Percentiles rank a stretch among this genome's conserved stretches.
Conservation (phyloP, 92 coral and sea anemone species). For the Isaurus tuberculatus region DNA sequence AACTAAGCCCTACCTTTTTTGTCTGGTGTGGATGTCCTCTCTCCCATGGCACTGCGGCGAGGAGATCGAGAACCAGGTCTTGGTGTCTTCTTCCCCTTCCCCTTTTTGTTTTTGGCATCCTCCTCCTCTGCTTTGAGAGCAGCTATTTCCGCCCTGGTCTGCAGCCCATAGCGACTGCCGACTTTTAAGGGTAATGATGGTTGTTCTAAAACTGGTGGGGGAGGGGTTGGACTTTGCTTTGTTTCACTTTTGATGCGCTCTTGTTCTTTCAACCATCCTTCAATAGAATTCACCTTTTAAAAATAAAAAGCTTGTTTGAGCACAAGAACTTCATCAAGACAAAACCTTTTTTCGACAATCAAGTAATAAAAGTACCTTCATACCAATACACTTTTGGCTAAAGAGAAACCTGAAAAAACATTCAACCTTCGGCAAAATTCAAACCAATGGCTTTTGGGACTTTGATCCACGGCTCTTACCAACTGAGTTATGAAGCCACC, state of each 20-base stretch:
- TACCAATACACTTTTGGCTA: no score
- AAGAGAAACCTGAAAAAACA: no score
- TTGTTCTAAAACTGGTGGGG: constrained; percentile 83
- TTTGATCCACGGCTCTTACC: no score
- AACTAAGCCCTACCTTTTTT: constrained; percentile 67
- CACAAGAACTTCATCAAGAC: background rate
- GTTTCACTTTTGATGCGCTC: constrained; percentile 78
- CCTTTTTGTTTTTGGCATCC: constrained; percentile 84
- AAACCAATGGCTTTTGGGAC: no score
- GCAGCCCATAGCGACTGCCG: constrained; percentile 95
- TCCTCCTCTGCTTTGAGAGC: constrained; percentile 97
- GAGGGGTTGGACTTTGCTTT: constrained; percentile 93
- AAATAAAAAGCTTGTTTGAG: background rate
- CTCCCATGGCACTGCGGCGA: constrained; percentile 71
- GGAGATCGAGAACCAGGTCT: constrained; percentile 74
- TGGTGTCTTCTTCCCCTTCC: constrained; percentile 85
- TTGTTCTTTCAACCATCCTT: constrained; percentile 77
- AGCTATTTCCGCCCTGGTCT: constrained; percentile 89
- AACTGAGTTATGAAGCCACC: no score
- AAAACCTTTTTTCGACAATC: background rate
- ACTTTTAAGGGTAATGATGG: constrained; percentile 79
- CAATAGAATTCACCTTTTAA: constrained; percentile 60
- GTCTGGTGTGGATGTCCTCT: constrained; percentile 76
- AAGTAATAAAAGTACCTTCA: no score
- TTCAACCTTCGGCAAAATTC: no score